Base-by-base conservation (phyloP, 2,113 vertebrate genomes). In the Vanacampus margaritifer region DNA sequence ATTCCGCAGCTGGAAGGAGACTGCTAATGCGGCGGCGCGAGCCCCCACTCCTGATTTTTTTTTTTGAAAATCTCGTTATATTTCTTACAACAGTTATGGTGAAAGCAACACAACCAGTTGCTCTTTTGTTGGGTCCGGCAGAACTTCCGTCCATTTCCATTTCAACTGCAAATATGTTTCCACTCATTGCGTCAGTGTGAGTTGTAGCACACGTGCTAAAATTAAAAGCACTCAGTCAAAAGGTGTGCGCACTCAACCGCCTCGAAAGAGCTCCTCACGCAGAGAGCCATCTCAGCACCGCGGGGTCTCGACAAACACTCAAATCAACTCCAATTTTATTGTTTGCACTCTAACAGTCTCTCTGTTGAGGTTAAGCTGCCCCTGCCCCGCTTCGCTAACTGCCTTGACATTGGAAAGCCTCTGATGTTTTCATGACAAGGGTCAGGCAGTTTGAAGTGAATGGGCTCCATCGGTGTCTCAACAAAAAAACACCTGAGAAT, bases 1-100 rank as follows among this genome's bases (percentile, higher is more conserved):
- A 83, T 72, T 51, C 50, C 58, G 69, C 59, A 46, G 59, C 68
- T 67, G 26, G n/a, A 72, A 67, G 45, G 60, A 68, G 66, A 76
- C 72, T 73, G 57, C 32, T 65, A 65, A 75, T 80, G 57, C 37
- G 1, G 14, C 0, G 17, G 16, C 6, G 51, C 48, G 4, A 51
- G 1, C 19, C 48, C 62, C 77, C 74, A 48, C 74, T 39, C 3
- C n/a, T 17, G 46, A 56, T 35, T 1, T 32, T 75, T 68, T 75
- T 60, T 64, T 62, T 62, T 66, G 61, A 71, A 45, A 26, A 4
- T 24, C 1, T 24, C 23, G 3, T 2, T 2, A 7, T 43, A 3
- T 23, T 60, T 37, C 23, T 23, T 11, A 39, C 10, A 39, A 39
- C 37, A 1, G 46, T 19, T 19, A 50, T n/a, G 19, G 6, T n/a